Conservation (phyloP, 2,888 invertebrate genomes). For the Phortica okadai region DNA sequence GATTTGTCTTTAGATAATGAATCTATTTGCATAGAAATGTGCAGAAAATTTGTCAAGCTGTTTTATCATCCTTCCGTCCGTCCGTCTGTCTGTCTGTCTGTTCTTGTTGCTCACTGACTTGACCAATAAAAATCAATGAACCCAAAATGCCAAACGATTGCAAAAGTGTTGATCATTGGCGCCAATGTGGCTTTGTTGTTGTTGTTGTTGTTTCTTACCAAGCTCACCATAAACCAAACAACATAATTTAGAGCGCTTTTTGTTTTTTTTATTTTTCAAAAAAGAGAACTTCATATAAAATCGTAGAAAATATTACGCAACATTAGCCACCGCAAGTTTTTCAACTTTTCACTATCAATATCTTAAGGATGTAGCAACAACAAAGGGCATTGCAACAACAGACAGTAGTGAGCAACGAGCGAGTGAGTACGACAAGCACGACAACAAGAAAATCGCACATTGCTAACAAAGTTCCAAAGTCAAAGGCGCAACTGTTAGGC, state of each 20-base stretch:
- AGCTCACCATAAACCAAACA: background rate
- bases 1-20: conserved; percentile 31
- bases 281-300: conserved; percentile 29
- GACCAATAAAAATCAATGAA: conserved; percentile 1
- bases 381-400: conserved; percentile 11
- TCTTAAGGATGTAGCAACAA: conserved; percentile 44
- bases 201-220: background rate
- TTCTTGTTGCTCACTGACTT: background rate
- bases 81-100: too few relatives aligned
- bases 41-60: background rate
- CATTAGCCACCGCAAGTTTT: conserved; percentile 62
- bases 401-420: conserved; percentile 40
- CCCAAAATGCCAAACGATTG: background rate
- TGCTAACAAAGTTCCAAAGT: conserved; percentile 67
- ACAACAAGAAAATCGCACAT: conserved; percentile 30
- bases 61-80: too few relatives aligned
- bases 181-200: conserved; percentile 4
- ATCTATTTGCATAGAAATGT: conserved; percentile 19
- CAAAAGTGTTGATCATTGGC: conserved; percentile 8
- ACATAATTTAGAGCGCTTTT: conserved; percentile 22
- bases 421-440: conserved; percentile 23
- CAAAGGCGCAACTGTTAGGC: conserved; percentile 59
- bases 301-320: conserved; percentile 54
- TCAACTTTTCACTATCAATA: conserved; percentile 64
- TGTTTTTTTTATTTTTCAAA: background rate